Conservation (phyloP, 2,888 invertebrate species). For the Siphlonurus alternatus region DNA sequence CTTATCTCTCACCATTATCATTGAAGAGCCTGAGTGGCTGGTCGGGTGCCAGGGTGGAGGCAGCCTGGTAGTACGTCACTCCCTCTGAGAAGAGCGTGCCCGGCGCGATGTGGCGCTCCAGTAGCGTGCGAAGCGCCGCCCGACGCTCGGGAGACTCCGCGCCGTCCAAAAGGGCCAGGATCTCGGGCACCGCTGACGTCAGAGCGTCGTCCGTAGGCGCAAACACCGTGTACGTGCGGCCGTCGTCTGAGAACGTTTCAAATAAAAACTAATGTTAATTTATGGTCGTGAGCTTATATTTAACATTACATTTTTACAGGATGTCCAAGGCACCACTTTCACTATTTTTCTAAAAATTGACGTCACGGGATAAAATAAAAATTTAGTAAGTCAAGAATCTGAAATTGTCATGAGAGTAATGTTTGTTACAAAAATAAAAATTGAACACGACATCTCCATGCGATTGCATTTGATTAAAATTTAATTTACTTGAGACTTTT, state of each 20-base stretch:
- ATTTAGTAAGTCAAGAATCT: too few relatives aligned
- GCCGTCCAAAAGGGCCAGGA: conserved; percentile 3
- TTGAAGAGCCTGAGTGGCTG: conserved; percentile 39
- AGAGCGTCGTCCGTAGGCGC: conserved; percentile 74
- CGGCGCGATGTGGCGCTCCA: conserved; percentile 56
- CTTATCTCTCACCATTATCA: background rate
- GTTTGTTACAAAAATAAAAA: too few relatives aligned
- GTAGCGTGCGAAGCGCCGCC: conserved; percentile 44
- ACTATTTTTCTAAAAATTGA: too few relatives aligned
- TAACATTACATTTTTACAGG: too few relatives aligned
- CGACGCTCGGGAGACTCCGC: background rate
- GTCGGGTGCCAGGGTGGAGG: conserved; percentile 57
- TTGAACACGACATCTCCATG: too few relatives aligned
- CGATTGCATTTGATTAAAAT: too few relatives aligned
- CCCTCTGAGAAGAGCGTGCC: conserved; percentile 71
- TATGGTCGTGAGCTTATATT: too few relatives aligned
- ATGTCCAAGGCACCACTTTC: too few relatives aligned
- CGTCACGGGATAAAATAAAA: too few relatives aligned
- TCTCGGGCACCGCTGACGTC: conserved; percentile 37
- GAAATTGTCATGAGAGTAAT: too few relatives aligned
- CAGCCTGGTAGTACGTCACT: conserved; percentile 73
- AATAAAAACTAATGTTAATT: too few relatives aligned
- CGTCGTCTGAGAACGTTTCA: background rate
- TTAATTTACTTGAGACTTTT: too few relatives aligned
- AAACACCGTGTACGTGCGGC: conserved; percentile 66